Evolutionary conservation across 2,888 invertebrate genomes (phyloP).

Genomic region (Heteromyza rotundicornis): DNA sequence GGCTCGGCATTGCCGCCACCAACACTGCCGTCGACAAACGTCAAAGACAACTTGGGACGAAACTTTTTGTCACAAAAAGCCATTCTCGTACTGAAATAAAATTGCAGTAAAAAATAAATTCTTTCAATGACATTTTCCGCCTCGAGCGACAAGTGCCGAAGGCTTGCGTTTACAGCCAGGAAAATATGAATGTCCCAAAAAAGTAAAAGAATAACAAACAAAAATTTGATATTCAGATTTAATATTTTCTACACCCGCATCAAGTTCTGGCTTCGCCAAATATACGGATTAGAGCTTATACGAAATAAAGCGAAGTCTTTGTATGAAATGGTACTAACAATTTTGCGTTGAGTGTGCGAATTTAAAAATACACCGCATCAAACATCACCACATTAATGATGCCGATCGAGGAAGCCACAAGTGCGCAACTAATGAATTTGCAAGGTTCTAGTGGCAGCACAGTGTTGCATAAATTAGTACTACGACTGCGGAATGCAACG

Average conservation of each 20-base stretch:
- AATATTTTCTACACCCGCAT: too few relatives aligned
- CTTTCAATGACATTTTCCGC: constrained; percentile 10
- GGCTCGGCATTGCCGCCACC: constrained; percentile 8
- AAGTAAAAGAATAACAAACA: too few relatives aligned
- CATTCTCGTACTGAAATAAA: too few relatives aligned
- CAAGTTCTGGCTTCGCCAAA: too few relatives aligned
- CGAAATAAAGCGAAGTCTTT: too few relatives aligned
- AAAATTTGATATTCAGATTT: too few relatives aligned
- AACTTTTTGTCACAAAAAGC: constrained; percentile 2
- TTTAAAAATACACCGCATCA: not conserved
- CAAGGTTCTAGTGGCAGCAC: not conserved
- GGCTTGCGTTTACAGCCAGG: too few relatives aligned
- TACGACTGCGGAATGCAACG: not conserved
- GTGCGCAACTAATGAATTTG: not conserved
- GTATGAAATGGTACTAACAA: too few relatives aligned
- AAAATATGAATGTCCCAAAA: too few relatives aligned
- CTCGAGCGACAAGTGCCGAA: too few relatives aligned
- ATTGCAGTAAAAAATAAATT: constrained; percentile 23
- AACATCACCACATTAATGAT: not conserved
- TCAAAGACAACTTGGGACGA: not conserved
- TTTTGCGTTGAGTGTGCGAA: not conserved
- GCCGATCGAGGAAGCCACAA: not conserved
- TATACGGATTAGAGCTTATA: too few relatives aligned
- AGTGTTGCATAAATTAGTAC: not conserved
- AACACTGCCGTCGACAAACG: not conserved